Evolutionary conservation across 2,113 vertebrate genomes (phyloP), one percentile per base, ranked within the genome.

Genomic region (Aspiorhynchus laticeps): DNA sequence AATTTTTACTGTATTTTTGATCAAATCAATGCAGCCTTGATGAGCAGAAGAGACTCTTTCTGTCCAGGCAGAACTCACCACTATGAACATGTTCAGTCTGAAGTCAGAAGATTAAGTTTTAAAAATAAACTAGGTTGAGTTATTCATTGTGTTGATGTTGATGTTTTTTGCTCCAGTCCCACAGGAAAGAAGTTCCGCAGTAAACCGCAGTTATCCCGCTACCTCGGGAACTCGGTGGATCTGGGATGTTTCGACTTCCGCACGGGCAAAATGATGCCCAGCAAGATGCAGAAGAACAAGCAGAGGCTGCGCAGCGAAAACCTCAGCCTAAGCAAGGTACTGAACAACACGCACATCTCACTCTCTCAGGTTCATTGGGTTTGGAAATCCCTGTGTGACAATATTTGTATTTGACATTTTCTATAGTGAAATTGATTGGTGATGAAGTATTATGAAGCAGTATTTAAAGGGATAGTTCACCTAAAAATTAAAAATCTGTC

Each of bases 211-310:
- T 92, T 97, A 92, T 95, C 96, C 78, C 95, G 96, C 89, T 96
- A 96, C 91, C 94, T 97, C 87, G 96, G 96, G 69, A 96, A 97
- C 91, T 91, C 95, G 67, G 94, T 97, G 89, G 96, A 97, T 90
- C 94, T 97, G 93, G 96, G 95, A 94, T 96, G 96, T 91, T 97
- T 97, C 91, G 96, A 97, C 94, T 97, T 97, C 93, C 94, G 96
- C 90, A 97, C 96, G 81, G 96, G 96, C 90, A 96, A 96, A 93
- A 97, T 96, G 96, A 97, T 97, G 96, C 96, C 96, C 86, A 95
- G 96, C 93, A 97, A 97, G 91, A 91, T 97, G 90, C 96, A 97
- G 95, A 97, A 97, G 93, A 97, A 95, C 93, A 97, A 96, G 88
- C 96, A 97, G 91, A 95, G 94, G 90, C 92, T 97, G n/a, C 94